Evolutionary conservation across 35 echinoderm and acorn worm species (phyloP), one percentile per base, ranked within the genome.

Genomic region (Strongylocentrotus purpuratus): DNA sequence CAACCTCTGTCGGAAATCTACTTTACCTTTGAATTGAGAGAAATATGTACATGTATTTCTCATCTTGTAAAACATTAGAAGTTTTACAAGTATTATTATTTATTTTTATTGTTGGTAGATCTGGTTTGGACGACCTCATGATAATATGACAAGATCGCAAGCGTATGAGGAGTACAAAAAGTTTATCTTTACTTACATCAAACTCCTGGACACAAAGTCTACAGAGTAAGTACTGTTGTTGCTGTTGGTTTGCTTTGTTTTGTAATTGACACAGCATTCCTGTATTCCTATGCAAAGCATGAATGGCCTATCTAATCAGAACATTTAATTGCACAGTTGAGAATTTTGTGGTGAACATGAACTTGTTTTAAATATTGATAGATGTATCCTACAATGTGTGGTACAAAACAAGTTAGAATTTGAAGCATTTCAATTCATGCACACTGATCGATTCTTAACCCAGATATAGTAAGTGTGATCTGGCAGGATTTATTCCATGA

Each of bases 71-170:
- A 28, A 28, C 4, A 78, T 78, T 78, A 28, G 5, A 28, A 22
- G 65, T 78, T 25, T 71, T 6, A 55, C 50, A 71, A 78, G 25
- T 78, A 28, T 3, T 78, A 59, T 14, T 2, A 17, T 55, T 55
- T 55, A 14, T 59, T 59, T 59, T 59, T n/a, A 8, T 28, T n/a
- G 28, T 78, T 78, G 18, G 4, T 91, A 99, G 98, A 86, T 99
- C 33, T 96, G 94, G 92, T 99, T 99, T 96, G 98, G 98, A 47
- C 41, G n/a, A 25, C 98, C 96, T 15, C 86, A 94, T 31, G 94
- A 95, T 55, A 92, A 99, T 46, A 92, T 31, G 31, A 47, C 32
- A 1, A 61, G 88, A 32, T 28, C 50, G 4, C 86, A 50, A 95
- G 32, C 46, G 48, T 96, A 92, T 60, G 46, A 94, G 35, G 47